Percentiles rank a stretch among this genome's conserved stretches.
phyloP scores from a whole-genome alignment of 2,797 vertebrate species.

The Malurus leucopterus region DNA sequence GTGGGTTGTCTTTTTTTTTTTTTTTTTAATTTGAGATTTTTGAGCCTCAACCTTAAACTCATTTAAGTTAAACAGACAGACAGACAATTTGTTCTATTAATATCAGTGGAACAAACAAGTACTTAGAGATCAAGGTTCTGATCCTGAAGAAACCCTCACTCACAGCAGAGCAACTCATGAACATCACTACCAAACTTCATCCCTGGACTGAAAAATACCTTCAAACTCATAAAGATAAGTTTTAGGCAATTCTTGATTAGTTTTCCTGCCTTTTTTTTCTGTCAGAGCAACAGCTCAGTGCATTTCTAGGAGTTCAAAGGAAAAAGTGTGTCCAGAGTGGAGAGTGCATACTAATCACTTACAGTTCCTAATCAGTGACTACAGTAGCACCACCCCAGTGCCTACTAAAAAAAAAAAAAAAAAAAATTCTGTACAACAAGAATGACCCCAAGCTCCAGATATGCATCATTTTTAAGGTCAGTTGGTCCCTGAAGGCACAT shows the following conservation, averaged over 20 bases:
- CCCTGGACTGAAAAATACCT: background rate
- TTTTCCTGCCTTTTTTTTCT: background rate
- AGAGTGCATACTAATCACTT: background rate
- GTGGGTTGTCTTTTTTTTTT: background rate
- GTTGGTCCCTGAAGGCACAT: background rate
- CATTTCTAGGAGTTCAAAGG: background rate
- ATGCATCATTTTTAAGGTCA: background rate
- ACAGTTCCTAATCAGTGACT: background rate
- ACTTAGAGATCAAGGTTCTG: background rate
- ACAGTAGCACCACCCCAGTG: background rate
- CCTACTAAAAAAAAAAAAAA: background rate
- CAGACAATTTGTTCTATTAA: background rate
- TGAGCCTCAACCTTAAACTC: background rate
- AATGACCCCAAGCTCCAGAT: background rate
- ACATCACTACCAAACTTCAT: background rate
- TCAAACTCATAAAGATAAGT: background rate
- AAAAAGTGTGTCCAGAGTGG: background rate
- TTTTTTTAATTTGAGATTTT: background rate
- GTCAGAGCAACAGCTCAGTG: background rate
- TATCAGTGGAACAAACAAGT: background rate
- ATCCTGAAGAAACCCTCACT: background rate
- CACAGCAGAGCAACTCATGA: rapidly evolving
- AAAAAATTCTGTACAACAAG: background rate
- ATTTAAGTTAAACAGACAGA: background rate
- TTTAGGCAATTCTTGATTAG: background rate